phyloP scores from a whole-genome alignment of 2,113 vertebrate species.

The Tursiops truncatus region DNA sequence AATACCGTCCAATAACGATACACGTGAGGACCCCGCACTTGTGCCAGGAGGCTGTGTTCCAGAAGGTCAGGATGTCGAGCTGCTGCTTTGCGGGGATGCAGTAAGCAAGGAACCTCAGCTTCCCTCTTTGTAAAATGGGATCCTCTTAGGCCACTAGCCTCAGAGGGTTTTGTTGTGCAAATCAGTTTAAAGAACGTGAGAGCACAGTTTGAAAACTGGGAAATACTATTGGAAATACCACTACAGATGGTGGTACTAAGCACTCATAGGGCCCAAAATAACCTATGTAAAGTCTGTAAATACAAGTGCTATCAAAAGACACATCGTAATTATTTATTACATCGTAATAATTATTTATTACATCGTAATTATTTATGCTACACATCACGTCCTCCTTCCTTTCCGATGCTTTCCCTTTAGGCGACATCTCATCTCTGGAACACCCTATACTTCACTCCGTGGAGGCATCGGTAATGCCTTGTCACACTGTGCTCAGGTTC shows the following conservation, averaged over 20 bases:
- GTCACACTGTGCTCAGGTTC: fast-evolving
- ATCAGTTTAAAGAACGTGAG: background rate
- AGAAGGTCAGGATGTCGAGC: no score
- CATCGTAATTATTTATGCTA: no score
- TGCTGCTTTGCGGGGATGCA: background rate
- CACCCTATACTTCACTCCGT: fast-evolving
- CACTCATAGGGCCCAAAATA: background rate
- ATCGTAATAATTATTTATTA: no score
- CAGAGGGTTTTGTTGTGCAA: background rate
- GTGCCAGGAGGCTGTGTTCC: background rate
- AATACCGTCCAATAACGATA: fast-evolving
- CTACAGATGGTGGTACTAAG: background rate
- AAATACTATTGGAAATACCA: background rate
- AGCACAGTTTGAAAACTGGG: background rate
- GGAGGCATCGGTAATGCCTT: background rate
- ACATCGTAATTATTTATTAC: no score
- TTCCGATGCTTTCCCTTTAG: background rate
- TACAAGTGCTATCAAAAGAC: background rate
- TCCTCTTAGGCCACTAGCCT: background rate
- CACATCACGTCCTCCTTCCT: background rate
- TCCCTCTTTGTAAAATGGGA: background rate
- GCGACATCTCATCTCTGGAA: background rate
- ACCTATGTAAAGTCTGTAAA: background rate
- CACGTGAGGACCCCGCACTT: background rate
- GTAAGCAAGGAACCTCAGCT: background rate